These are phyloP conservation scores for Crotalus adamanteus DNA, from an alignment of 2,797 vertebrate species.

Conservation along the genomic window DNA sequence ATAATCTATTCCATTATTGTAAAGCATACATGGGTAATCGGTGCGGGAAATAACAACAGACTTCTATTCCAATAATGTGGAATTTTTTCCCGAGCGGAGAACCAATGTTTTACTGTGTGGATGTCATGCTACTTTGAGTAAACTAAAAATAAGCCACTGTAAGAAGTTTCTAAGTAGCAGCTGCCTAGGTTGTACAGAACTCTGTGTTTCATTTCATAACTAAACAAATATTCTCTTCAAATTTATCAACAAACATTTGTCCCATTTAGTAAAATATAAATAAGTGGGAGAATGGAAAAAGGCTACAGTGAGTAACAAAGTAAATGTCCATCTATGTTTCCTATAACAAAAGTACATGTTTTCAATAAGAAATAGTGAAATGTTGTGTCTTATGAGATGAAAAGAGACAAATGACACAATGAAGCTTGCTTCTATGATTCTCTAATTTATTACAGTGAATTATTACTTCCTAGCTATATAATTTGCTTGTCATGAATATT, in stretches of 20 bases:
- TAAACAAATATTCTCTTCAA: background rate
- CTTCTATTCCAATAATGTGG: conserved; percentile 1
- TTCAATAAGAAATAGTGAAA: background rate
- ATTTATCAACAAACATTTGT: background rate
- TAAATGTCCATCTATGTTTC: background rate
- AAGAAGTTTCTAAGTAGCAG: background rate
- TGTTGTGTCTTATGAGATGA: background rate
- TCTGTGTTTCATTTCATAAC: background rate
- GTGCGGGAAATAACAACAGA: background rate
- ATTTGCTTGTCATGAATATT: background rate
- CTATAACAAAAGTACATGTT: background rate
- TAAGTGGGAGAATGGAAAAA: background rate
- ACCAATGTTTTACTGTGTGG: background rate
- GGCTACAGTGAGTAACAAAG: background rate
- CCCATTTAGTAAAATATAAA: background rate
- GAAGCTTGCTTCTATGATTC: background rate
- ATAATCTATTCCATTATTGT: background rate
- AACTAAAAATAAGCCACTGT: background rate
- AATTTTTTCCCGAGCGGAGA: background rate
- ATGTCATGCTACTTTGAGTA: background rate
- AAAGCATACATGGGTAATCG: conserved; percentile 4
- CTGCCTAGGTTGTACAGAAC: background rate
- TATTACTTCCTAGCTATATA: background rate
- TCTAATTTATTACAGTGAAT: background rate
- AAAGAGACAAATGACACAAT: background rate